phyloP scores from a whole-genome alignment of 1,140 invertebrate genomes.

The Lepidurus couesii region DNA sequence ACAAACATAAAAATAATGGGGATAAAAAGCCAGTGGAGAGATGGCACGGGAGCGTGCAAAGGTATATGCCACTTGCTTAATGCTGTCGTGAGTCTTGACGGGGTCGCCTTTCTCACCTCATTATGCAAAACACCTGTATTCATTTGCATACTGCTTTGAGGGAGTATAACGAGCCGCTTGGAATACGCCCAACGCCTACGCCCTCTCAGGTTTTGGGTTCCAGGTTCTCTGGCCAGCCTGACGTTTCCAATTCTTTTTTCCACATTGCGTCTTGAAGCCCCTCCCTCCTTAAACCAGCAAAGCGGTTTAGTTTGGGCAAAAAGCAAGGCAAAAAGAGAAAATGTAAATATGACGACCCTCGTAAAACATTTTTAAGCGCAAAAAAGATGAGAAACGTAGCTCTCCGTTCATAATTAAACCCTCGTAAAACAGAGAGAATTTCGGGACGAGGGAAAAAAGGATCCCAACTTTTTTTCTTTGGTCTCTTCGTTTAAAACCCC shows the following conservation, averaged over 20 bases:
- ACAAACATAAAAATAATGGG: too few species aligned
- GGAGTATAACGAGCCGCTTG: conserved; percentile 6
- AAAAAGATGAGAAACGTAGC: conserved; percentile 15
- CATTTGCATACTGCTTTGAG: conserved; percentile 18
- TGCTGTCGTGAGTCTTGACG: conserved; percentile 14
- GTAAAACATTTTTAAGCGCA: conserved; percentile 11
- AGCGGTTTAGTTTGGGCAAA: neutral
- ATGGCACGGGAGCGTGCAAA: neutral
- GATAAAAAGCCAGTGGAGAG: neutral
- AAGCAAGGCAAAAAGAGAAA: neutral
- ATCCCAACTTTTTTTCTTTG: neutral
- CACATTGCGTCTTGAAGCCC: neutral
- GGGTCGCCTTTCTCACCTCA: conserved; percentile 17
- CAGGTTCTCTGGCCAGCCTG: too few species aligned
- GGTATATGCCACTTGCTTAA: neutral
- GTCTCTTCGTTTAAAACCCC: neutral
- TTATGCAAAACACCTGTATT: conserved; percentile 11
- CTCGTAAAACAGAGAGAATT: neutral
- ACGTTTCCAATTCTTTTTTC: neutral
- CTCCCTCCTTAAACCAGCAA: neutral
- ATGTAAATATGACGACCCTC: conserved; percentile 12
- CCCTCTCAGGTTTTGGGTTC: conserved; percentile 13
- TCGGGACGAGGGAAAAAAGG: neutral
- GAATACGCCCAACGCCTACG: conserved; percentile 13
- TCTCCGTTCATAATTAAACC: conserved; percentile 15